Evolutionary conservation across 2,888 invertebrate species (phyloP).

Genomic region (Sialis fuliginosa): DNA sequence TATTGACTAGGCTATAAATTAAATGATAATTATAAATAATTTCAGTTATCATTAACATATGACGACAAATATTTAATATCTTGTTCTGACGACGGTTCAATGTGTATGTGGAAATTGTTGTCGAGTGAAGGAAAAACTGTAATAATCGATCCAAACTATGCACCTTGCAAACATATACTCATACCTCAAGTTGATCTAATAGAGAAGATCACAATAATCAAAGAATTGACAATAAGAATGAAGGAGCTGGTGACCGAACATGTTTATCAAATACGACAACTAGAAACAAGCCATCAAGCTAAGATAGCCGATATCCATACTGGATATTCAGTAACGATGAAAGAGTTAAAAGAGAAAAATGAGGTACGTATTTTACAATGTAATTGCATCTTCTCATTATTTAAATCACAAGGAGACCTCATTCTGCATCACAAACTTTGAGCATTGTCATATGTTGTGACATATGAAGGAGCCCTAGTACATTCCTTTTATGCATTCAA

Average conservation of each 20-base stretch:
- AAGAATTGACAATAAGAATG: constrained; percentile 48
- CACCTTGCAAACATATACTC: constrained; percentile 64
- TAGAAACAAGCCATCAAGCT: constrained; percentile 59
- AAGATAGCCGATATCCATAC: constrained; percentile 67
- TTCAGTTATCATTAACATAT: constrained; percentile 47
- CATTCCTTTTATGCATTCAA: no score
- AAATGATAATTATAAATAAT: neutral
- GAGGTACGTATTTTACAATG: constrained; percentile 25
- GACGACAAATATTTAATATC: constrained; percentile 65
- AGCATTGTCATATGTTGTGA: no score
- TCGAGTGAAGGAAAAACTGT: constrained; percentile 55
- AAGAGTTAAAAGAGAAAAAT: constrained; percentile 56
- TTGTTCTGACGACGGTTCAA: constrained; percentile 55
- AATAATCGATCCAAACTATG: constrained; percentile 54
- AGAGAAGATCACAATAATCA: constrained; percentile 55
- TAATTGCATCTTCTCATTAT: neutral
- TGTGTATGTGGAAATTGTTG: constrained; percentile 71
- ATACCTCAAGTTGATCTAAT: constrained; percentile 62
- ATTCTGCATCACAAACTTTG: no score
- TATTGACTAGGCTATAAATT: no score
- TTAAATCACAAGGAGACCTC: no score
- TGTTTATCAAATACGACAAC: constrained; percentile 67
- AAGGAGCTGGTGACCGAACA: constrained; percentile 78
- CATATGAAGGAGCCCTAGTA: no score
- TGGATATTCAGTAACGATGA: constrained; percentile 64